Evolutionary conservation across 1,140 invertebrate species (phyloP).

Genomic region (Zaprionus tsacasi): DNA sequence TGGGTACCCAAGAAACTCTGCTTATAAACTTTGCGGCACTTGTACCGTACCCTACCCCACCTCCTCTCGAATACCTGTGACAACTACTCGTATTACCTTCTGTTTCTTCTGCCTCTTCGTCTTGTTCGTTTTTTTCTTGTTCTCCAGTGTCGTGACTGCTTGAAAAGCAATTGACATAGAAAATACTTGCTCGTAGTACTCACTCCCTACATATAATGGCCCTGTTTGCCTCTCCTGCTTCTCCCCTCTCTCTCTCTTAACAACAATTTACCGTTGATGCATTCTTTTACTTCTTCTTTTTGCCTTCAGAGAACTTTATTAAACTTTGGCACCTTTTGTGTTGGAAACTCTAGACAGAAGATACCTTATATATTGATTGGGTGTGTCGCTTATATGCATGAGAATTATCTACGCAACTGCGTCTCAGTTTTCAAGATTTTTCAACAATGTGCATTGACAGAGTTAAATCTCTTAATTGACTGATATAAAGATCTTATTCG

Average conservation of each 20-base stretch:
- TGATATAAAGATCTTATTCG: neutral
- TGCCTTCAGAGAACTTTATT: slow-evolving; percentile 36
- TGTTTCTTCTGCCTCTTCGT: slow-evolving; percentile 2
- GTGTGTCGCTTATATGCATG: neutral
- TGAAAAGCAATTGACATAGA: slow-evolving; percentile 60
- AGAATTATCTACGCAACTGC: neutral
- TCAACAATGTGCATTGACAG: neutral
- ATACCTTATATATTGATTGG: slow-evolving; percentile 26
- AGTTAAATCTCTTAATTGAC: slow-evolving; percentile 16
- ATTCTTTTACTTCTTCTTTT: slow-evolving; percentile 13
- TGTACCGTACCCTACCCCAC: slow-evolving; percentile 7
- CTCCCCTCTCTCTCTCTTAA: neutral
- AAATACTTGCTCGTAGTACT: slow-evolving; percentile 49
- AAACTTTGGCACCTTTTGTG: slow-evolving; percentile 32
- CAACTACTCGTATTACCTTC: slow-evolving; percentile 24
- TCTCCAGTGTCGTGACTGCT: slow-evolving; percentile 50
- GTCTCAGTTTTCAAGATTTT: neutral
- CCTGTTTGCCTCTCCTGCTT: neutral
- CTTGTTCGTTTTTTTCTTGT: slow-evolving; percentile 7
- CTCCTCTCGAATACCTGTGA: neutral
- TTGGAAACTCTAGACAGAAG: neutral
- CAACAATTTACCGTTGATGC: slow-evolving; percentile 22
- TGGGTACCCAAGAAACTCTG: slow-evolving; percentile 16
- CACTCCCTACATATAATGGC: slow-evolving; percentile 25
- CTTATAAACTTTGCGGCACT: slow-evolving; percentile 48